Base-by-base conservation (phyloP, 2,797 vertebrate genomes). In the Schizothorax lantsangensis region DNA sequence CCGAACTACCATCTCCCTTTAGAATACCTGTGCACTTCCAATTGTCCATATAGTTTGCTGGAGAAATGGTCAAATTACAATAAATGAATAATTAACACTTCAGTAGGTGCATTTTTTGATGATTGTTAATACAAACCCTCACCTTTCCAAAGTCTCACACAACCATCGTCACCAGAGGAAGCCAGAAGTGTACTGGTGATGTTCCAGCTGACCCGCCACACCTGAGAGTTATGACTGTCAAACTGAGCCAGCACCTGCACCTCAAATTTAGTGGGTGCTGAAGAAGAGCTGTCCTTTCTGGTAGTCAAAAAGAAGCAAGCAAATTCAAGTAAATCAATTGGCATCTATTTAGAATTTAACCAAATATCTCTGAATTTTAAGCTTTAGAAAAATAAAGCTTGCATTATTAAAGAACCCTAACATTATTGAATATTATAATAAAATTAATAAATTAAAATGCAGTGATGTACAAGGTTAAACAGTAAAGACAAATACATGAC, bases 11-110 rank as follows among this genome's bases (percentile, higher is more conserved):
- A 2, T 99, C 98, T 88, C 98, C 98, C 93, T 98, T 99, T 92
- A 99, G 93, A 92, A 99, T 97, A 86, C 98, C 98, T 5, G 97
- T 99, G 89, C 98, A 99, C 90, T 99, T 99, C 98, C 98, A 99
- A 93, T 98, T 99, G 93, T 98, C 97, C 98, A 99, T 99, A 92
- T 99, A 99, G 93, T 99, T 99, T 59, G 98, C 98, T 99, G 94
- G 62, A 40, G 21, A 72, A 30, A 40, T 40, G 15, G 66, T 15
- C 8, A 43, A 10, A 59, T 57, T 36, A 77, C 74, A 57, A 23
- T 6, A 9, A 69, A 43, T 83, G 0, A 74, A 36, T 49, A 45
- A 45, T 52, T 30, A 15, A 21, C 12, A 43, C 40, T n/a, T 21
- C 14, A 62, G 6, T 19, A 26, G 54, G 45, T 23, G 26, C 36